A percentile compares a stretch with the other conserved stretches of the same genome.
phyloP scores from a whole-genome alignment of 2,797 vertebrate species.

The Echeneis naucrates region DNA sequence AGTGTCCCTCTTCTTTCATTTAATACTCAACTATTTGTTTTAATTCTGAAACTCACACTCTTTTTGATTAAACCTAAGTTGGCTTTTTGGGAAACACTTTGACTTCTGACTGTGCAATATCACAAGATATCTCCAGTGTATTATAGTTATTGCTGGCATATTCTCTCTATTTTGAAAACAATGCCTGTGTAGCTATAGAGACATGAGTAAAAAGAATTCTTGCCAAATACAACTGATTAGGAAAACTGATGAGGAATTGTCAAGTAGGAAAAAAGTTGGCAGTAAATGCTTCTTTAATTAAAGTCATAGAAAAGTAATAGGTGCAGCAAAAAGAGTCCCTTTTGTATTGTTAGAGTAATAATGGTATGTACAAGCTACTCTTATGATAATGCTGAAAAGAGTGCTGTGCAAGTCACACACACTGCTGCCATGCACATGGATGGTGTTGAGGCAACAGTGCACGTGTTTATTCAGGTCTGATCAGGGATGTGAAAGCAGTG shows the following conservation, averaged over 20 bases:
- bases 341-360: background rate
- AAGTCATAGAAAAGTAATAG: background rate
- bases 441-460: background rate
- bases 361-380: too few species aligned
- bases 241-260: slow-evolving; percentile 9
- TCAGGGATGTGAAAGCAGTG: background rate
- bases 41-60: background rate
- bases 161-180: background rate
- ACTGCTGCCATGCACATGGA: too few species aligned
- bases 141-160: background rate
- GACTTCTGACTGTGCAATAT: too few species aligned
- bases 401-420: slow-evolving; percentile 14
- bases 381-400: too few species aligned
- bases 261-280: slow-evolving; percentile 25
- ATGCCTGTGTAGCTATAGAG: background rate
- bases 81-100: background rate
- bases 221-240: background rate
- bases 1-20: too few species aligned
- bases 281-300: slow-evolving; percentile 3
- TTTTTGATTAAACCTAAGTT: background rate
- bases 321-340: background rate
- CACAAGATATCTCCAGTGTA: background rate
- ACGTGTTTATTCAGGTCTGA: background rate
- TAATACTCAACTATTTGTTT: too few species aligned
- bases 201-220: background rate